These are phyloP conservation scores for Enteromius mattozi DNA, from an alignment of 2,797 vertebrate genomes.

Conservation along the genomic window DNA sequence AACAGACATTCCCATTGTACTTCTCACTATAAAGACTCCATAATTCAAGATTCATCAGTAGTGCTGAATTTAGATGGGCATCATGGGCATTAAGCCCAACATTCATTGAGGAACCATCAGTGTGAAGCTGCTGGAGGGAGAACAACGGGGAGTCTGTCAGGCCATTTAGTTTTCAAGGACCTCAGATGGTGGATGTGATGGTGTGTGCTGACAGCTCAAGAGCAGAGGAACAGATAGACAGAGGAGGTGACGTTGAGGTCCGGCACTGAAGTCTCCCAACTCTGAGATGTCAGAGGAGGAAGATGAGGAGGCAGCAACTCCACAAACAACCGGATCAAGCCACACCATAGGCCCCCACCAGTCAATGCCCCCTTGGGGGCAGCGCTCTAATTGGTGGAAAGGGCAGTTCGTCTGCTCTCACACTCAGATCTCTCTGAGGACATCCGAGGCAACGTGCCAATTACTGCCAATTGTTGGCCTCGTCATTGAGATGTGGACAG, in stretches of 20 bases:
- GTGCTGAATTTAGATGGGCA: constrained; percentile 1
- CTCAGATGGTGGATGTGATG: constrained; percentile 40
- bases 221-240: constrained; percentile 71
- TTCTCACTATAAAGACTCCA: constrained; percentile 6
- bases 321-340: constrained; percentile 78
- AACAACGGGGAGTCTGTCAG: constrained; percentile 38
- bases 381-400: constrained; percentile 83
- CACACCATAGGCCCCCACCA: constrained; percentile 72
- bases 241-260: constrained; percentile 63
- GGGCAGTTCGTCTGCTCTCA: constrained; percentile 76
- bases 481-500: constrained; percentile 84
- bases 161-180: constrained; percentile 61
- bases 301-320: constrained; percentile 64
- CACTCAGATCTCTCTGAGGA: constrained; percentile 82
- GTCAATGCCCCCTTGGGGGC: constrained; percentile 72
- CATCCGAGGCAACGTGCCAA: constrained; percentile 79
- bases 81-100: constrained; percentile 15
- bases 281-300: constrained; percentile 55
- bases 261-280: constrained; percentile 72
- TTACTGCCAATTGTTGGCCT: constrained; percentile 84
- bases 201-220: constrained; percentile 52
- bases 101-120: constrained; percentile 22
- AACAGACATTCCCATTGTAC: constrained; percentile 17
- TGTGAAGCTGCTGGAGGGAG: neutral
- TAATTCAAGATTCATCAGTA: constrained; percentile 31